Evolutionary conservation across 2,888 invertebrate species (phyloP), one percentile per base, ranked within the genome.

Genomic region (Abrostola triplasia): DNA sequence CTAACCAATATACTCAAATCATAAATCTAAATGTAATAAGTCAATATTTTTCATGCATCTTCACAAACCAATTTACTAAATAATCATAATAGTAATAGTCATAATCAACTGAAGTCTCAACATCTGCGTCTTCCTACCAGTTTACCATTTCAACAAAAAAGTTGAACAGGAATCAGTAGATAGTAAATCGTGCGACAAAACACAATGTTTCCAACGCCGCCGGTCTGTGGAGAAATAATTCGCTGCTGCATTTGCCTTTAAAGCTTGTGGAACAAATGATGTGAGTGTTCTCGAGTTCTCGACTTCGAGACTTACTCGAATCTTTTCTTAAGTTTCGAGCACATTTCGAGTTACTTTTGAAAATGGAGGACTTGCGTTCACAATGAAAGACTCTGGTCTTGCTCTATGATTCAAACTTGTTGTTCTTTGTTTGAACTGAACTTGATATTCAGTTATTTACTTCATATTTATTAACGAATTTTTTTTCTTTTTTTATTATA

Each of bases 201-300:
- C 62, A 73, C 54, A 36, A 10, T 44, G 48, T 60, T 63, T 48
- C 42, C 38, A 51, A 53, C 8, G 35, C 36, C 48, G 35, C 36
- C 48, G 54, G 58, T 63, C 54, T 58, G 6, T 42, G 11, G 52
- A 65, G 70, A 78, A 70, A 77, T 68, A 77, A 65, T 59, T 77
- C 48, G 58, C 57, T 13, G 37, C 58, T 80, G 78, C 80, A 77
- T 80, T 80, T 80, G 70, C 77, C 41, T 77, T 49, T 66, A 70
- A 66, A 79, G 80, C 65, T 72, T 59, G 48, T 47, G 53, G 64
- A 77, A 77, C 80, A 79, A 77, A 77, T 77, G 75, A 80, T 64
- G 75, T 57, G 52, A 65, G 51, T 50, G 54, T 68, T 66, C 56
- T 70, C 59, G 65, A 77, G 54, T 68, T 66, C 56, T 73, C 59